phyloP scores from a whole-genome alignment of 2,888 invertebrate species.

The Parascotia fuliginaria region DNA sequence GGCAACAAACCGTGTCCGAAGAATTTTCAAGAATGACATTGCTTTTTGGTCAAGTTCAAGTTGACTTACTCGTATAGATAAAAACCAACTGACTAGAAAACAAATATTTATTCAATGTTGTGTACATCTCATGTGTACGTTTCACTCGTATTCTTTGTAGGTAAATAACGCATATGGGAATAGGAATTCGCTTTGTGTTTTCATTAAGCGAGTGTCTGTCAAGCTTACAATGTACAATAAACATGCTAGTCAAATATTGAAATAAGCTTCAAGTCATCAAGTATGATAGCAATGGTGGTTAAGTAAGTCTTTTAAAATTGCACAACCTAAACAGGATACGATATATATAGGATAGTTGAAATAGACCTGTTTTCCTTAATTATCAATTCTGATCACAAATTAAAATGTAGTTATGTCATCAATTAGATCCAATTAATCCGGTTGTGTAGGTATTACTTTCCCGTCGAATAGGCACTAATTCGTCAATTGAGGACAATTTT shows the following conservation, averaged over 20 bases:
- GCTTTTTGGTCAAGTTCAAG: slow-evolving; percentile 80
- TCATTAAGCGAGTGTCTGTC: background rate
- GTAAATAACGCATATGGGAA: slow-evolving; percentile 14
- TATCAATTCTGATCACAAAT: slow-evolving; percentile 29
- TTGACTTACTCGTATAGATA: slow-evolving; percentile 30
- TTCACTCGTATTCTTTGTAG: slow-evolving; percentile 4
- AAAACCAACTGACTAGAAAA: slow-evolving; percentile 34
- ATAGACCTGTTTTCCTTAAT: slow-evolving; percentile 20
- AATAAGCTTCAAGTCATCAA: background rate
- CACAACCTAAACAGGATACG: background rate
- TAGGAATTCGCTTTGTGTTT: background rate
- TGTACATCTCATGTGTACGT: slow-evolving; percentile 7
- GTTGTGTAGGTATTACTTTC: slow-evolving; percentile 55
- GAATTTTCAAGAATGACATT: slow-evolving; percentile 57
- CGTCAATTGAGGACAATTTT: slow-evolving; percentile 80
- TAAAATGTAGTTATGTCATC: slow-evolving; percentile 35
- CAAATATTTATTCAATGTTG: slow-evolving; percentile 35
- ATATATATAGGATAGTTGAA: background rate
- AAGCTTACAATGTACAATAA: background rate
- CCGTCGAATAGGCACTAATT: slow-evolving; percentile 62
- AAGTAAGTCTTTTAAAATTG: too few species aligned
- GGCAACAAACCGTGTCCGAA: slow-evolving; percentile 51
- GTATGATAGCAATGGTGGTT: too few species aligned
- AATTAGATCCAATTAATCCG: slow-evolving; percentile 37
- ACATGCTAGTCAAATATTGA: background rate